Evolutionary conservation across 1,140 invertebrate species (phyloP), one percentile per base, ranked within the genome.

Genomic region (Littorina saxatilis): DNA sequence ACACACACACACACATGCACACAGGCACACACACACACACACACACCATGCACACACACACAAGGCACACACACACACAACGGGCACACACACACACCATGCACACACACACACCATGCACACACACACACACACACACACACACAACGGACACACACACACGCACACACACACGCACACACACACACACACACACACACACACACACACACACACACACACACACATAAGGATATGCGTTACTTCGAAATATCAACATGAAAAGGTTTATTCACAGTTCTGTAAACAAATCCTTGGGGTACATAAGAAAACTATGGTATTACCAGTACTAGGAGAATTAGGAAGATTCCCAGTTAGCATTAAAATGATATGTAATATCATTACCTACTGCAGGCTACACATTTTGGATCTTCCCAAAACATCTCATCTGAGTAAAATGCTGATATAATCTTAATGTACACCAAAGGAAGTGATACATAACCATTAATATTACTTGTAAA

Each of bases 171-270:
- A 35, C 72, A 50, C 72, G 23, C 72, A 29, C 72, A 50, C 43
- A 50, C 40, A 74, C 47, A 52, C 40, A 74, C 40, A 52, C 72
- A 52, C 72, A 74, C 72, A 74, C 47, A 74, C 47, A 52, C 47
- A 74, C 72, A 47, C 29, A 50, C 47, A 50, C 40, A 50, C 3
- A 29, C 29, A 32, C 40, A 74, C 40, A 52, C 29, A 32, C 27
- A 47, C 72, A 74, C 72, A 47, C 70, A 50, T 35, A 23, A 7
- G 23, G 4, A 68, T 23, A 68, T 17, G 35, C 61, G 35, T 17
- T 32, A n/a, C 7, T 17, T 32, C 61, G 35, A n/a, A 63, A 9
- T 5, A n/a, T n/a, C n/a, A n/a, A n/a, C n/a, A n/a, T n/a, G n/a
- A n/a, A n/a, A n/a, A n/a, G 20, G 27, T n/a, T n/a, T n/a, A 58